Evolutionary conservation across 1,140 invertebrate genomes (phyloP).

Genomic region (Schlechtendalia chinensis): DNA sequence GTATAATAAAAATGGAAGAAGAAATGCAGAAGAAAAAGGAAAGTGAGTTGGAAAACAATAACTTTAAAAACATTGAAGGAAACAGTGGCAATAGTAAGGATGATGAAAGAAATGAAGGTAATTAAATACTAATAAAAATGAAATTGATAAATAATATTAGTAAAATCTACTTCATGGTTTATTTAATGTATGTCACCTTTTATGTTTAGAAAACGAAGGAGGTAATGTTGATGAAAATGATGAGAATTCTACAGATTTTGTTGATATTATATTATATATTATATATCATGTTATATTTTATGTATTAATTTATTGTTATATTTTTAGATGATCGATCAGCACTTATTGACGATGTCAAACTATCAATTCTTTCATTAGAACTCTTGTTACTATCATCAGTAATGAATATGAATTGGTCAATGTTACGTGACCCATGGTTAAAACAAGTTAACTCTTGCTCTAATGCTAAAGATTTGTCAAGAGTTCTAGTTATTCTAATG

Average conservation of each 20-base stretch:
- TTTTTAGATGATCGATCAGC: conserved; percentile 62
- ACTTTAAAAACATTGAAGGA: conserved; percentile 55
- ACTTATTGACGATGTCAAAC: conserved; percentile 76
- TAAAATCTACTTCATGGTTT: neutral
- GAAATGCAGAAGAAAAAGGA: conserved; percentile 56
- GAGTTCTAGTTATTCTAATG: conserved; percentile 81
- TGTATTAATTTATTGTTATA: neutral
- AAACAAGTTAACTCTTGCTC: conserved; percentile 78
- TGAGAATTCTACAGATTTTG: conserved; percentile 50
- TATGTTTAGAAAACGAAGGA: conserved; percentile 43
- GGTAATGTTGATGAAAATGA: conserved; percentile 55
- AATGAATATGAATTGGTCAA: conserved; percentile 91
- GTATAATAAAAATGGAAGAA: conserved; percentile 58
- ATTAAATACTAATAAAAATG: neutral
- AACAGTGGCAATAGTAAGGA: neutral
- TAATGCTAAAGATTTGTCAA: conserved; percentile 81
- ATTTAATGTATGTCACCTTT: neutral
- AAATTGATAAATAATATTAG: neutral
- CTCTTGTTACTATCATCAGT: conserved; percentile 81
- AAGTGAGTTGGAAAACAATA: conserved; percentile 59
- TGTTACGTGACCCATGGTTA: conserved; percentile 85
- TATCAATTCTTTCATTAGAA: conserved; percentile 86
- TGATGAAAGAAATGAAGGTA: neutral
- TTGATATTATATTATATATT: conserved; percentile 47
- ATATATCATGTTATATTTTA: conserved; percentile 53